Percentiles rank a stretch among this genome's conserved stretches.
These are phyloP conservation scores for Carettochelys insculpta DNA, from an alignment of 2,113 vertebrate genomes.

Conservation along the genomic window DNA sequence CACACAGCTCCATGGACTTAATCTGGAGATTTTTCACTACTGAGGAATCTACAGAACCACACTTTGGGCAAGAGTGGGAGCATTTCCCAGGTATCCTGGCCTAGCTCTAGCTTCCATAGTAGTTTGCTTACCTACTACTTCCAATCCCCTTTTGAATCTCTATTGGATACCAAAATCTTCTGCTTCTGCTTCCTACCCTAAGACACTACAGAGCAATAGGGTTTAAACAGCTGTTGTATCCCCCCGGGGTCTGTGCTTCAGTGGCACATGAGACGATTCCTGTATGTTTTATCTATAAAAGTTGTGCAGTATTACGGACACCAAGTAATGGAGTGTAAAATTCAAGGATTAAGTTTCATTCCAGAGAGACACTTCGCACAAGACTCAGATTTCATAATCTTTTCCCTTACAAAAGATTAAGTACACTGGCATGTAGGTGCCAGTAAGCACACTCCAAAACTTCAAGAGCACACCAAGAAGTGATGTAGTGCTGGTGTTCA, in stretches of 20 bases:
- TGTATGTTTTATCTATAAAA: background rate
- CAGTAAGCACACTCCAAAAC: background rate
- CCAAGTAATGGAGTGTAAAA: background rate
- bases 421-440: background rate
- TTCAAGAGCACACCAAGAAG: background rate
- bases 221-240: background rate
- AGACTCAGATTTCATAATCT: background rate
- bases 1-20: background rate
- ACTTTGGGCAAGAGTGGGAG: background rate
- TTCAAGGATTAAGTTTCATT: background rate
- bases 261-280: background rate
- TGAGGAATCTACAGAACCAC: background rate
- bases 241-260: background rate
- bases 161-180: background rate
- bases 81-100: background rate
- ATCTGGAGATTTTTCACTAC: no score
- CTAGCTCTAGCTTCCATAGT: background rate
- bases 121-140: background rate
- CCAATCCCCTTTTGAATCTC: background rate
- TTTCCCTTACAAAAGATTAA: background rate
- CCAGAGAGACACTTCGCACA: background rate
- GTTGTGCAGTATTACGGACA: background rate
- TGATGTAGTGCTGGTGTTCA: background rate
- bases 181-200: background rate
- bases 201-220: background rate